Conservation (phyloP, 2,113 vertebrate species). For the Corynorhinus townsendii region DNA sequence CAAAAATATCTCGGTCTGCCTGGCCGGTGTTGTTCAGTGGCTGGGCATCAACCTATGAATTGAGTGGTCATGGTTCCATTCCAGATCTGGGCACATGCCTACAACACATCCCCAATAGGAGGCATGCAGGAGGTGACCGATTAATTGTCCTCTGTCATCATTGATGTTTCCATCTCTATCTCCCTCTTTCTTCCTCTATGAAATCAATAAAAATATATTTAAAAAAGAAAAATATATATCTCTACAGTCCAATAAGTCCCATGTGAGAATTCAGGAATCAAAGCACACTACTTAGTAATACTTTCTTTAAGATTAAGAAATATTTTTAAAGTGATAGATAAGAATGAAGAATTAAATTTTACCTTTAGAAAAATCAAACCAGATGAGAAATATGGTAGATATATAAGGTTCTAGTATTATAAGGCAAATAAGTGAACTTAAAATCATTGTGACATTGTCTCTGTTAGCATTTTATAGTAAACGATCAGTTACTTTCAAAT, state of each 20-base stretch:
- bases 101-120: too few species aligned
- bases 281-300: background rate
- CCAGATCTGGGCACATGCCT: too few species aligned
- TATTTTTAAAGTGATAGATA: background rate
- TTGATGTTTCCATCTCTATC: too few species aligned
- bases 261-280: background rate
- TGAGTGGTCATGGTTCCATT: too few species aligned
- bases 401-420: background rate
- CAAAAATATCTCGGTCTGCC: conserved; percentile 5
- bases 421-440: background rate
- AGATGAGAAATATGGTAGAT: background rate
- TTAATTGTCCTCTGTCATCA: too few species aligned
- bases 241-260: background rate
- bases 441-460: background rate
- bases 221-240: background rate
- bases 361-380: background rate
- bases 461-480: background rate
- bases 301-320: background rate
- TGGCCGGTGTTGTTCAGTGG: too few species aligned
- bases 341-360: background rate
- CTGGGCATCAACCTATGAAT: too few species aligned
- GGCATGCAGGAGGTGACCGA: too few species aligned
- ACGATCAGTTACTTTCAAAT: background rate
- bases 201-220: too few species aligned
- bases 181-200: too few species aligned